These are phyloP conservation scores for Seriola quinqueradiata DNA, from an alignment of 2,113 vertebrate species.

Conservation along the genomic window DNA sequence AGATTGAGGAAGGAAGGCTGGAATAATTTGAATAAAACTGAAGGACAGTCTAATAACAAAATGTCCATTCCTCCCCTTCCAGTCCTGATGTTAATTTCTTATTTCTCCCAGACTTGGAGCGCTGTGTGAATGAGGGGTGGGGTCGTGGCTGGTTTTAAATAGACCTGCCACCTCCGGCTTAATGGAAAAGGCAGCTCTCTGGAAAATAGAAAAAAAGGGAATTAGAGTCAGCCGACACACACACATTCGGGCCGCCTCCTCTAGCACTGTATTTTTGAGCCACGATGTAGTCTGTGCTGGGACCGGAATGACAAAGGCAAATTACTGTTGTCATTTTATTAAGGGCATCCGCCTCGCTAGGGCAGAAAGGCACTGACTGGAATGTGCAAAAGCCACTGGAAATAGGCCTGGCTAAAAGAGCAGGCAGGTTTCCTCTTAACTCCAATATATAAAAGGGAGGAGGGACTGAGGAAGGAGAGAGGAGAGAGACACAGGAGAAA, in stretches of 20 bases:
- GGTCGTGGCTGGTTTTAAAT: conserved; percentile 97
- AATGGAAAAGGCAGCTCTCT: conserved; percentile 99
- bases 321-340: conserved; percentile 99
- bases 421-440: conserved; percentile 60
- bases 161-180: conserved; percentile 98
- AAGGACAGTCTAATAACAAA: conserved; percentile 97
- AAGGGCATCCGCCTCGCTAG: conserved; percentile 97
- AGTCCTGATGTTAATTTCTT: conserved; percentile 98
- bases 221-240: conserved; percentile 98
- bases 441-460: conserved; percentile 72
- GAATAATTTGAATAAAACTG: conserved; percentile 87
- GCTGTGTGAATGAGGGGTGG: conserved; percentile 95
- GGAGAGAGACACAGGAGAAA: background rate
- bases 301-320: conserved; percentile 98
- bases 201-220: conserved; percentile 98
- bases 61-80: conserved; percentile 83
- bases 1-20: conserved; percentile 61
- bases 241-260: conserved; percentile 91
- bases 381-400: conserved; percentile 89
- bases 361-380: conserved; percentile 88
- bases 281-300: conserved; percentile 89
- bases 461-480: conserved; percentile 57
- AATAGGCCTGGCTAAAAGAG: conserved; percentile 68
- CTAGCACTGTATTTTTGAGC: conserved; percentile 99
- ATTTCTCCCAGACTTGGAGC: conserved; percentile 92